phyloP scores from a whole-genome alignment of 2,113 vertebrate species.

The Coregonus clupeaformis region DNA sequence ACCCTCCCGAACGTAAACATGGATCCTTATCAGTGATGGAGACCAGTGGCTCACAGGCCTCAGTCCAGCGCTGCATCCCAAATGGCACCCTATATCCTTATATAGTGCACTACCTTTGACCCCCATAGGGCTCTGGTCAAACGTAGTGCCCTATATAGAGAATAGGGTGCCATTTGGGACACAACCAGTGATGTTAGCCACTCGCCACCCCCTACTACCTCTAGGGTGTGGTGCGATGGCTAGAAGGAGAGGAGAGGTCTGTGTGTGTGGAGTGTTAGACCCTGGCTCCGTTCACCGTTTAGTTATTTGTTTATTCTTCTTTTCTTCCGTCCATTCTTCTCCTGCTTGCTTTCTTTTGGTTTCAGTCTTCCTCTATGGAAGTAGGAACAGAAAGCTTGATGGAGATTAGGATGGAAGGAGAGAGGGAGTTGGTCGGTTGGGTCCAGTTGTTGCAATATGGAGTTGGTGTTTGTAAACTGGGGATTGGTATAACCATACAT shows the following conservation, averaged over 20 bases:
- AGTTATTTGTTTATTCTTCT: conserved; percentile 73
- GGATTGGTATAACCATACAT: no score
- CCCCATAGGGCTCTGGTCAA: no score
- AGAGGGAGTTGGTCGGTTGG: not conserved
- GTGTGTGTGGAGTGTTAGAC: conserved; percentile 61
- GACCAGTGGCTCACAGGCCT: not conserved
- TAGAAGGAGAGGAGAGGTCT: not conserved
- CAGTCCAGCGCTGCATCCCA: conserved; percentile 20
- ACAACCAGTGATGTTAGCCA: no score
- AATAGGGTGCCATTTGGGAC: no score
- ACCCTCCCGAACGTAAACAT: conserved; percentile 59
- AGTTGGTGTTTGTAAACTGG: no score
- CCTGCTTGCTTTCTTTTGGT: conserved; percentile 63
- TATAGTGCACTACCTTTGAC: not conserved
- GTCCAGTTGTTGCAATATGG: no score
- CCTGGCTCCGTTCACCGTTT: conserved; percentile 61
- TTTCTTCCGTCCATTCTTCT: conserved; percentile 85
- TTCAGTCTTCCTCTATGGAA: conserved; percentile 67
- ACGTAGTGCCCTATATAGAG: not conserved
- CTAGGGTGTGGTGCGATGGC: conserved; percentile 13
- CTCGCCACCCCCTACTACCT: no score
- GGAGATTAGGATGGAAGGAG: conserved; percentile 11
- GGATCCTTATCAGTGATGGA: conserved; percentile 60
- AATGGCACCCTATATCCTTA: not conserved
- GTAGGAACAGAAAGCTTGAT: conserved; percentile 30